Conservation (phyloP, 2,888 invertebrate species). For the Chaetoderma sp. region DNA sequence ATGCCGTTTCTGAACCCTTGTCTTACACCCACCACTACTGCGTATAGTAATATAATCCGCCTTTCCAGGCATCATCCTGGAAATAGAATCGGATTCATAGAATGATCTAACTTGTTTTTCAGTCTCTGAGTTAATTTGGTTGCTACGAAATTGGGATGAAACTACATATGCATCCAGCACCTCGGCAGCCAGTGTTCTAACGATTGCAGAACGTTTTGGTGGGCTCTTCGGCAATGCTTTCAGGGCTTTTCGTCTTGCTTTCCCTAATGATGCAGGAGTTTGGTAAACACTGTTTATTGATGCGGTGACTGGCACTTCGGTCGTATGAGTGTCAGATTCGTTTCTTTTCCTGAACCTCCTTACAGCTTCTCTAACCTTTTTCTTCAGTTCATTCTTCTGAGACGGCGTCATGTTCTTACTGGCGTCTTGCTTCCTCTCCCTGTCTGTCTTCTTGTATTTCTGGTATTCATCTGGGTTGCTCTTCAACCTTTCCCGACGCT, state of each 20-base stretch:
- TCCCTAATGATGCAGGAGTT: neutral
- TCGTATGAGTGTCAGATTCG: too few species aligned
- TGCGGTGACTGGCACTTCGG: too few species aligned
- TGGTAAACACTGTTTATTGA: neutral
- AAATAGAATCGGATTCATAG: slow-evolving; percentile 5
- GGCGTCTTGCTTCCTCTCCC: neutral
- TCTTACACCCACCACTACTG: neutral
- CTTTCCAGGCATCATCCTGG: slow-evolving; percentile 14
- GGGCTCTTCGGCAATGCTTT: neutral
- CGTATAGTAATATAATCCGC: slow-evolving; percentile 1
- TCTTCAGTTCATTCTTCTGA: neutral
- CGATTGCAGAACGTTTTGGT: neutral
- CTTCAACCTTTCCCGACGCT: neutral
- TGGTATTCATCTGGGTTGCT: neutral
- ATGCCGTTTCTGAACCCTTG: slow-evolving; percentile 8
- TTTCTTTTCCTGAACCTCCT: neutral
- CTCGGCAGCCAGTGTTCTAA: neutral
- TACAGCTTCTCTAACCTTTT: neutral
- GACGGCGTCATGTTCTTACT: neutral
- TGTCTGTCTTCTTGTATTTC: neutral
- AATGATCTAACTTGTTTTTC: too few species aligned
- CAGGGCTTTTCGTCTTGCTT: neutral
- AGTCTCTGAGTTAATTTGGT: too few species aligned
- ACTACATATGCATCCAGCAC: too few species aligned
- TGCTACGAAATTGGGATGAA: too few species aligned